Evolutionary conservation across 2,113 vertebrate genomes (phyloP).

Genomic region (Athene noctua): DNA sequence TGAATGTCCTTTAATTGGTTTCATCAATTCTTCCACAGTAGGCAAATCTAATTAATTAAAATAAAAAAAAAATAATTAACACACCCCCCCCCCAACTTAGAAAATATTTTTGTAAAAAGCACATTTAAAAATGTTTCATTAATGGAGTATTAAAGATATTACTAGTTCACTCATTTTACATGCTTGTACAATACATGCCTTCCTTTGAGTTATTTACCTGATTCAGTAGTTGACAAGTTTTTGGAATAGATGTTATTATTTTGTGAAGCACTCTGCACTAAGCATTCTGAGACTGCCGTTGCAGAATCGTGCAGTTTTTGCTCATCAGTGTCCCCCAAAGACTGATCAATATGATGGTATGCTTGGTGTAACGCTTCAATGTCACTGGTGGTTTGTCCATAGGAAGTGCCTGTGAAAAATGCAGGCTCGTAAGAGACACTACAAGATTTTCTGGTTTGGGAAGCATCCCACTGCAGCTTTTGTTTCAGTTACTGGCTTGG

Average conservation of each 20-base stretch:
- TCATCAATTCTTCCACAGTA: conserved; percentile 92
- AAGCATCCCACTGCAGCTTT: not conserved
- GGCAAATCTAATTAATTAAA: conserved; percentile 77
- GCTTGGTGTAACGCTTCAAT: conserved; percentile 85
- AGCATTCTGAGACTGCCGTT: not conserved
- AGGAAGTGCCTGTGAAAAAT: conserved; percentile 63
- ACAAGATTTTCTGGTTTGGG: not conserved
- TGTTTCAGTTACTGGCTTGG: not conserved
- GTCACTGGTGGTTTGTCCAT: conserved; percentile 81
- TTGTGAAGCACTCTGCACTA: conserved; percentile 24
- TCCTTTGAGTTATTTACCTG: conserved; percentile 66
- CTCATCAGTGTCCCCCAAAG: conserved; percentile 71
- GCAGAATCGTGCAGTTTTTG: not conserved
- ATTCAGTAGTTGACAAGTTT: conserved; percentile 68
- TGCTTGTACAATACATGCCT: not conserved
- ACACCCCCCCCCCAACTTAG: not conserved
- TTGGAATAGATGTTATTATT: conserved; percentile 50
- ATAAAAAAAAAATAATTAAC: not conserved
- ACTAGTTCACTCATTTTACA: not conserved
- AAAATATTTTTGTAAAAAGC: not conserved
- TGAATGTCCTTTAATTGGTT: conserved; percentile 76
- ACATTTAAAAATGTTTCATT: not conserved
- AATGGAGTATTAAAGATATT: not conserved
- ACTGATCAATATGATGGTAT: conserved; percentile 78
- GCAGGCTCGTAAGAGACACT: not conserved